Conservation (phyloP, 2,888 invertebrate species). For the Theretra japonica region DNA sequence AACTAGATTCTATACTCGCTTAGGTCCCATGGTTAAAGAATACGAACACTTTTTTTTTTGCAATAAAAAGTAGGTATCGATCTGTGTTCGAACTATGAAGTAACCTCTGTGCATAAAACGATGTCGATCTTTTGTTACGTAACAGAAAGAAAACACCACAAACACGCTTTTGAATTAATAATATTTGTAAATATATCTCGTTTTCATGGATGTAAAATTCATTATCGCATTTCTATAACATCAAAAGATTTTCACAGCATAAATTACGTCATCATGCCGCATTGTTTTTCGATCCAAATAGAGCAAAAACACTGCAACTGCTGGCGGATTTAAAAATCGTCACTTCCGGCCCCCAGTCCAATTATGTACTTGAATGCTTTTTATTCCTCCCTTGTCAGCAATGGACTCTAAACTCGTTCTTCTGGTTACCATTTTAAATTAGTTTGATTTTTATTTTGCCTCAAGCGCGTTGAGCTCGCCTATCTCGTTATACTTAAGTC, state of each 20-base stretch:
- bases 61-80: too few relatives aligned
- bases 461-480: slow-evolving; percentile 14
- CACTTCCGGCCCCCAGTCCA: slow-evolving; percentile 19
- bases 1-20: too few relatives aligned
- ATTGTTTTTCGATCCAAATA: not conserved
- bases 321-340: slow-evolving; percentile 4
- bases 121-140: too few relatives aligned
- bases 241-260: not conserved
- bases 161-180: too few relatives aligned
- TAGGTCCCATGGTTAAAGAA: too few relatives aligned
- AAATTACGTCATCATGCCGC: not conserved
- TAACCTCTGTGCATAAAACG: too few relatives aligned
- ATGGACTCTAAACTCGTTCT: slow-evolving; percentile 9
- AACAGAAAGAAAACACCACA: too few relatives aligned
- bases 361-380: slow-evolving; percentile 19
- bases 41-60: not conserved
- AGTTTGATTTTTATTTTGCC: slow-evolving; percentile 22
- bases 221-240: not conserved
- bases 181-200: too few relatives aligned
- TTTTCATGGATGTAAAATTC: not conserved
- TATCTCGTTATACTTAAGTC: slow-evolving; percentile 22
- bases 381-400: slow-evolving; percentile 14
- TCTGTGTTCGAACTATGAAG: too few relatives aligned
- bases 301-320: slow-evolving; percentile 2
- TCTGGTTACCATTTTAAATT: slow-evolving; percentile 1